Evolutionary conservation across 1,140 invertebrate genomes (phyloP).

Genomic region (Maniola jurtina): DNA sequence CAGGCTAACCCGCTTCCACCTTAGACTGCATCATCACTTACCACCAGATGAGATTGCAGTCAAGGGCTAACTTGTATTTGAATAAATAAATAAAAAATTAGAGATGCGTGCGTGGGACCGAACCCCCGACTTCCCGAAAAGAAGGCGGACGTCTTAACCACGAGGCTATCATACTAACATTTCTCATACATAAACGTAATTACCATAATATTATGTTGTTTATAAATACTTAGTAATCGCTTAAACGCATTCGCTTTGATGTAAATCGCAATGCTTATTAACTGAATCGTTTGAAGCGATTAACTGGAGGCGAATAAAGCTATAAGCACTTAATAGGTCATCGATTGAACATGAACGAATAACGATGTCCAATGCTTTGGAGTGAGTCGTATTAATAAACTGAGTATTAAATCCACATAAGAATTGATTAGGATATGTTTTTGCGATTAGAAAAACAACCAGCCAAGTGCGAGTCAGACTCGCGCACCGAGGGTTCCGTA

Average conservation of each 20-base stretch:
- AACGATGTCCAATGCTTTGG: neutral
- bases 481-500: too few species aligned
- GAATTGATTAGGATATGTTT: neutral
- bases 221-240: neutral
- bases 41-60: too few species aligned
- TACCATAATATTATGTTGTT: neutral
- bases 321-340: conserved; percentile 11
- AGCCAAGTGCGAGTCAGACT: too few species aligned
- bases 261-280: conserved; percentile 12
- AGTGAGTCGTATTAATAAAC: conserved; percentile 8
- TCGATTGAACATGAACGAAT: conserved; percentile 1
- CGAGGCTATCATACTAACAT: too few species aligned
- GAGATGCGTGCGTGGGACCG: too few species aligned
- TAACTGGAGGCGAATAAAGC: conserved; percentile 18
- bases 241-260: conserved; percentile 7
- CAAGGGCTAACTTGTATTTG: too few species aligned
- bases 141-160: too few species aligned
- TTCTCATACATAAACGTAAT: neutral
- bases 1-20: too few species aligned
- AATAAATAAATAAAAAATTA: too few species aligned
- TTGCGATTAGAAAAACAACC: too few species aligned
- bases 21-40: too few species aligned
- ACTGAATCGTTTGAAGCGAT: conserved; percentile 32
- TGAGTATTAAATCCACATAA: neutral
- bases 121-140: too few species aligned